Evolutionary conservation across 2,113 vertebrate species (phyloP), one percentile per base, ranked within the genome.

Genomic region (Grantiella picta): DNA sequence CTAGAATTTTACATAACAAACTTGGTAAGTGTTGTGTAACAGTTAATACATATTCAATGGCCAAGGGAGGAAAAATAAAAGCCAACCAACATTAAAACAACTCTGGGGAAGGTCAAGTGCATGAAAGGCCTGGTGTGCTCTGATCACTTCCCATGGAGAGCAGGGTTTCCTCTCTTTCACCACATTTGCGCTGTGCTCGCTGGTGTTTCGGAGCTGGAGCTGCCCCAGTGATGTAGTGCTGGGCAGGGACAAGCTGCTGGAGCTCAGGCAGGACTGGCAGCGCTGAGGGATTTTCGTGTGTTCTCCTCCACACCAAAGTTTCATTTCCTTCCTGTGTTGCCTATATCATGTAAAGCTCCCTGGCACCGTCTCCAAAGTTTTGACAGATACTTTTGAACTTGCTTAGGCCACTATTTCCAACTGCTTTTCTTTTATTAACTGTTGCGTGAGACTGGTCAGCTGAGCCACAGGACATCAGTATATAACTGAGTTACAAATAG

Each of bases 41-140:
- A 96, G 90, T 63, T 93, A 78, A 96, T 97, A 87, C 92, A 97
- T 95, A 97, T 95, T 97, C 96, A 97, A 59, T 79, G 63, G 52
- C 65, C 40, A 53, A 50, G n/a, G 25, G 23, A 33, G 16, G 17
- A 60, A 22, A 16, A 45, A n/a, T n/a, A 42, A 18, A 19, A 8
- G 7, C 8, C 63, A 42, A 87, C 16, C 13, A 60, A 53, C 73
- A 53, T 81, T 80, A 95, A 90, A 96, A 92, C 70, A 96, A 89
- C 71, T 53, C n/a, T 25, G n/a, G 33, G 57, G 87, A 92, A 94
- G 83, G 89, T 95, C 90, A 96, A 95, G 50, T 71, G 86, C 35
- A 12, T 94, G 90, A 95, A 95, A 95, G 88, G 69, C 81, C 65
- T 82, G 56, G 73, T 93, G 73, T 69, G n/a, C 82, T 93, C 57